These are phyloP conservation scores for Sebastes matsubarae DNA, from an alignment of 2,797 vertebrate genomes.

Conservation along the genomic window DNA sequence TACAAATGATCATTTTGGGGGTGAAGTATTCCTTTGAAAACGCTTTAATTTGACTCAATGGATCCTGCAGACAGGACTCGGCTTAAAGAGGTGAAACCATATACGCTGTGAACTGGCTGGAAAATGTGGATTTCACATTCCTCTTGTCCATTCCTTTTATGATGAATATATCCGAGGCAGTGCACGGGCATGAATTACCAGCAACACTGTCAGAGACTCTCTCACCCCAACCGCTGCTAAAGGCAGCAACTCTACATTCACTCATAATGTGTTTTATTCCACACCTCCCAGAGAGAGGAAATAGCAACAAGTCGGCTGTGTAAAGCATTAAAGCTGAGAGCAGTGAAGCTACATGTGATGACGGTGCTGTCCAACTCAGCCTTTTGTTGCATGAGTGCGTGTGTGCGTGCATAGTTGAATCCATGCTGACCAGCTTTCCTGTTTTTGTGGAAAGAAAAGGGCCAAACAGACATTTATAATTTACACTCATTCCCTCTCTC, in stretches of 20 bases:
- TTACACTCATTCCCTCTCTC: neutral
- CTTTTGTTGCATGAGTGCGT: neutral
- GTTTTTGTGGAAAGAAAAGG: conserved; percentile 88
- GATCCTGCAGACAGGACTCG: neutral
- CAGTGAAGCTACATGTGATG: conserved; percentile 3
- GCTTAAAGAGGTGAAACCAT: neutral
- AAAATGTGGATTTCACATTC: conserved; percentile 21
- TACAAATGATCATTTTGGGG: neutral
- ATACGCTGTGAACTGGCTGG: neutral
- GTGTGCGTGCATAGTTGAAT: neutral
- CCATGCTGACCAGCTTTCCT: conserved; percentile 77
- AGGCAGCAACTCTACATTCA: neutral
- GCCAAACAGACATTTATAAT: conserved; percentile 25
- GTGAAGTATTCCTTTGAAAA: neutral
- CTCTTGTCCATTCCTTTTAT: neutral
- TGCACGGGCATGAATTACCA: neutral
- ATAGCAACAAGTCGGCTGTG: neutral
- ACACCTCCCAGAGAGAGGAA: neutral
- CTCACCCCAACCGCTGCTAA: neutral
- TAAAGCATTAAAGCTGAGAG: conserved; percentile 6
- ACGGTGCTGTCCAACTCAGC: conserved; percentile 4
- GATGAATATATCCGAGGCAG: neutral
- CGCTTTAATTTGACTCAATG: neutral
- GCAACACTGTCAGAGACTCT: neutral
- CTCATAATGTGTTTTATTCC: neutral